phyloP scores from a whole-genome alignment of 2,888 invertebrate species.

The Schrankia costaestrigalis region DNA sequence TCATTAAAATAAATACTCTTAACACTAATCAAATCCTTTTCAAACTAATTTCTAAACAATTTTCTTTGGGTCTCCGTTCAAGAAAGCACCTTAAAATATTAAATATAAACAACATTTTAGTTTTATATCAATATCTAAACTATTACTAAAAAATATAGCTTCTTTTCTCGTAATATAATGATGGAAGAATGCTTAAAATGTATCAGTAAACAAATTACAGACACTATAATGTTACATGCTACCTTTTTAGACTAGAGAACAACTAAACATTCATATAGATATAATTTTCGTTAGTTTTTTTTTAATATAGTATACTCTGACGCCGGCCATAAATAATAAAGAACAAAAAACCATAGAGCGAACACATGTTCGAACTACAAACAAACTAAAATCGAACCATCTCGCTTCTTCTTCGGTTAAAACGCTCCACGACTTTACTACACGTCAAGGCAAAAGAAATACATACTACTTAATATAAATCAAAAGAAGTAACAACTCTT shows the following conservation, averaged over 20 bases:
- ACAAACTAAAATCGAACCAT: constrained; percentile 56
- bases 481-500: too few relatives aligned
- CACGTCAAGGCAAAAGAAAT: constrained; percentile 11
- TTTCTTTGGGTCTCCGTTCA: constrained; percentile 56
- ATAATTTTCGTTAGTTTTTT: constrained; percentile 47
- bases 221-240: constrained; percentile 42
- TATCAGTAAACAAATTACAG: constrained; percentile 43
- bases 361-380: constrained; percentile 41
- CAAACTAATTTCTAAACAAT: constrained; percentile 53
- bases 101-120: constrained; percentile 39
- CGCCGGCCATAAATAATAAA: constrained; percentile 50
- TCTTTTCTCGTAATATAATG: constrained; percentile 56
- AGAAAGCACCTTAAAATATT: constrained; percentile 65
- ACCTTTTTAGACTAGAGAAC: constrained; percentile 75
- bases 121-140: constrained; percentile 51
- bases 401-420: constrained; percentile 48
- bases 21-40: constrained; percentile 69
- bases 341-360: constrained; percentile 55
- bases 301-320: constrained; percentile 58
- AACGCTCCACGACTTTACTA: constrained; percentile 15
- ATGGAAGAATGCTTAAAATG: constrained; percentile 68
- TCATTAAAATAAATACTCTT: constrained; percentile 62
- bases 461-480: neutral
- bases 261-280: constrained; percentile 65
- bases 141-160: constrained; percentile 63